A percentile compares a stretch with the other conserved stretches of the same genome.
Evolutionary conservation across 2,888 invertebrate species (phyloP).

Genomic region (Micropterix aruncella): DNA sequence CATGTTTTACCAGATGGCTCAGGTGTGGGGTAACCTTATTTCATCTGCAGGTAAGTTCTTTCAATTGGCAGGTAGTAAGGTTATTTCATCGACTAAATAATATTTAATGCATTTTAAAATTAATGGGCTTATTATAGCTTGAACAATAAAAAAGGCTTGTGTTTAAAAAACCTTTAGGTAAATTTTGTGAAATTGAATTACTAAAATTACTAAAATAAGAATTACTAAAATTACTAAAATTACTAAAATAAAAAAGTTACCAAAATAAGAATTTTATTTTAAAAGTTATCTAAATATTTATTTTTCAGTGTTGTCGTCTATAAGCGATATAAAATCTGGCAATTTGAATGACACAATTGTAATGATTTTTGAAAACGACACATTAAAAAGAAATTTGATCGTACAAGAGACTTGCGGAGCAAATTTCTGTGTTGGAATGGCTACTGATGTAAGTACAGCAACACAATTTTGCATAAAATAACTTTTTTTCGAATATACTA

Average conservation of each 20-base stretch:
- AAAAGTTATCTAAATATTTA: neutral
- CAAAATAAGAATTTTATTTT: neutral
- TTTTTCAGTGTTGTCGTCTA: constrained; percentile 1
- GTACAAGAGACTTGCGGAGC: constrained; percentile 54
- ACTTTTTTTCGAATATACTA: neutral
- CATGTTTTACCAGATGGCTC: constrained; percentile 92
- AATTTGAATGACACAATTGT: neutral
- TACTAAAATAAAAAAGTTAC: neutral
- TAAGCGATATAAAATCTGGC: neutral
- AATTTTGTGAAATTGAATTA: too few relatives aligned
- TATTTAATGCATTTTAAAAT: constrained; percentile 2
- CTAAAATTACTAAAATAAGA: too few relatives aligned
- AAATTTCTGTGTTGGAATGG: constrained; percentile 50
- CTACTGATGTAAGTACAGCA: constrained; percentile 17
- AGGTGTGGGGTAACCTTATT: constrained; percentile 87
- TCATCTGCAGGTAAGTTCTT: constrained; percentile 59
- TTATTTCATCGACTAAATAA: constrained; percentile 1
- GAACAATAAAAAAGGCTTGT: too few relatives aligned
- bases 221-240: too few relatives aligned
- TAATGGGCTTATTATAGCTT: neutral
- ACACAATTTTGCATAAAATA: neutral
- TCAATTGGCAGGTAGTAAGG: too few relatives aligned
- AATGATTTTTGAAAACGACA: constrained; percentile 5
- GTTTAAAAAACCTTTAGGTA: too few relatives aligned
- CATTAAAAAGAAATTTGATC: constrained; percentile 20